phyloP scores from a whole-genome alignment of 2,797 vertebrate species.

The Carcharodon carcharias region DNA sequence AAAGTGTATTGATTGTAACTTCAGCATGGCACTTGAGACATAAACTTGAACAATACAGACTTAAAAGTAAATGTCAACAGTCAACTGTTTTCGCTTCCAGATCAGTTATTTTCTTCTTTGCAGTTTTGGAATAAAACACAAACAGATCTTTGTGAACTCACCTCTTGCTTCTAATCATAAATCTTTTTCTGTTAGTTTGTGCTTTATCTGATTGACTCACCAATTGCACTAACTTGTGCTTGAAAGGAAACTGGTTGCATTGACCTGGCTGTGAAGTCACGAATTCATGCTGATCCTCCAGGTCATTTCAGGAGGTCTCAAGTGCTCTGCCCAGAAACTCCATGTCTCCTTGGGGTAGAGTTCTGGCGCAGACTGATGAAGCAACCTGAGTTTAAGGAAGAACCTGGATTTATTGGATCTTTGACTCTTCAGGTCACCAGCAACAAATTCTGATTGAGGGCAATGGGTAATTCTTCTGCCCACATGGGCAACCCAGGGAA shows the following conservation, averaged over 20 bases:
- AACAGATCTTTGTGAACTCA: neutral
- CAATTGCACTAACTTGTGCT: neutral
- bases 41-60: neutral
- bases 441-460: neutral
- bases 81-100: neutral
- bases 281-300: neutral
- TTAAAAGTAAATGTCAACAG: neutral
- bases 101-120: neutral
- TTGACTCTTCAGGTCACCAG: neutral
- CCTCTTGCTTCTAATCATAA: neutral
- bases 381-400: neutral
- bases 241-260: neutral
- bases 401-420: neutral
- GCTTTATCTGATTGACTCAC: neutral
- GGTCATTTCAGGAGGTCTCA: neutral
- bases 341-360: neutral
- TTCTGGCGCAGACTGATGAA: neutral
- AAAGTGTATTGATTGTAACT: neutral
- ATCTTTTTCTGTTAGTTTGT: neutral
- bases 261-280: neutral
- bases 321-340: neutral
- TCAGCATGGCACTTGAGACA: neutral
- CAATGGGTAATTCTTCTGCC: neutral
- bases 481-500: neutral
- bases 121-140: neutral